Conservation (phyloP, 2,797 vertebrate genomes). For the Spinus olivaceus region DNA sequence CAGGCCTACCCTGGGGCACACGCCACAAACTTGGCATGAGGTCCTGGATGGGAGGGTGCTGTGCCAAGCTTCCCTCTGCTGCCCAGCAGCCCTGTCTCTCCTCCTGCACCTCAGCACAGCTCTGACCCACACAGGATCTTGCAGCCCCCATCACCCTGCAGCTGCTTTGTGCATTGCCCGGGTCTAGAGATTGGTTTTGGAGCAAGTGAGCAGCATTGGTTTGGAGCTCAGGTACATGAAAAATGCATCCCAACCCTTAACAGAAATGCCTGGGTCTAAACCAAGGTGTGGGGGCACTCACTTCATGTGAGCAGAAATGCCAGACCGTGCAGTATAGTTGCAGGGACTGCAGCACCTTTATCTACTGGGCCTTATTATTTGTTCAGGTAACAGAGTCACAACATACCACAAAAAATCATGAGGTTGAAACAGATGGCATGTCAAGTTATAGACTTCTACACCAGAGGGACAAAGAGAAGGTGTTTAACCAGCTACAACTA, state of each 20-base stretch:
- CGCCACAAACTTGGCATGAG: accelerated
- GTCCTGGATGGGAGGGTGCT: not conserved
- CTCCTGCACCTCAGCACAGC: not conserved
- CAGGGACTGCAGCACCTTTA: not conserved
- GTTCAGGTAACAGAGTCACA: not conserved
- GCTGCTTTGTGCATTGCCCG: not conserved
- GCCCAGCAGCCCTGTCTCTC: not conserved
- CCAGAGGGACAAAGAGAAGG: not conserved
- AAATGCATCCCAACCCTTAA: not conserved
- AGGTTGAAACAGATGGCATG: not conserved
- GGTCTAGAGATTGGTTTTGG: not conserved
- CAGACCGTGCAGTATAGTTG: accelerated
- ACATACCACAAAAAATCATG: not conserved
- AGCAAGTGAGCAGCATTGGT: accelerated
- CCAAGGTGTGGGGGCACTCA: not conserved
- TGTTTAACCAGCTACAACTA: not conserved
- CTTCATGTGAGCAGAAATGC: not conserved
- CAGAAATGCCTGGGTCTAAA: not conserved
- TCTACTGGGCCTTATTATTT: not conserved
- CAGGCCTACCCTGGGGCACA: not conserved
- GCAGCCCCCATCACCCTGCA: not conserved
- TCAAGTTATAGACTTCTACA: not conserved
- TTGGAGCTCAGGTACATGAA: accelerated
- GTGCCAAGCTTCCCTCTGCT: accelerated
- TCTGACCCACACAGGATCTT: not conserved